These are phyloP conservation scores for Hydrozoanthus tunicans DNA, from an alignment of 64 coral and sea anemone genomes.

Conservation along the genomic window DNA sequence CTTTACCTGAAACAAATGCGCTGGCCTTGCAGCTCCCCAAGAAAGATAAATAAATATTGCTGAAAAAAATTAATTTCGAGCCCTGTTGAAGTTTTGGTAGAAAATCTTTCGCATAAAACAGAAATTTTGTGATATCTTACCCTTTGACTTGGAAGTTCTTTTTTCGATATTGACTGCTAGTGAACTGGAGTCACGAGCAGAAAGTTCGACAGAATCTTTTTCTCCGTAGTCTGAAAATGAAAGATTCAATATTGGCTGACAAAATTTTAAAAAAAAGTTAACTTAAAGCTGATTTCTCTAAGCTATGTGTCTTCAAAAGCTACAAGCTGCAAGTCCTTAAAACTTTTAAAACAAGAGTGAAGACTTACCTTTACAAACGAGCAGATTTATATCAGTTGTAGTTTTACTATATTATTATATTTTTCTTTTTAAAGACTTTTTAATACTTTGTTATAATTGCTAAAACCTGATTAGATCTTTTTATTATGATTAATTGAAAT, in stretches of 20 bases:
- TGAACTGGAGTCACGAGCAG: neutral
- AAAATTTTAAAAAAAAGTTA: neutral
- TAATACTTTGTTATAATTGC: too few species aligned
- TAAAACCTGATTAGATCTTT: too few species aligned
- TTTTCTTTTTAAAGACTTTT: too few species aligned
- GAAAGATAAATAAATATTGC: neutral
- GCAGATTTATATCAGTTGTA: too few species aligned
- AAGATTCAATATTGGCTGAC: neutral
- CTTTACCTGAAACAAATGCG: too few species aligned
- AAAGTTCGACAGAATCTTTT: neutral
- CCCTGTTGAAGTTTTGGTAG: neutral
- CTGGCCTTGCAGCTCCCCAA: too few species aligned
- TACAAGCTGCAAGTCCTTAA: neutral
- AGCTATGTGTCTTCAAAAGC: neutral
- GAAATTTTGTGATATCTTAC: neutral
- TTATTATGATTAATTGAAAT: too few species aligned
- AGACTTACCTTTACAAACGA: too few species aligned
- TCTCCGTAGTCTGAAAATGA: slow-evolving; percentile 35
- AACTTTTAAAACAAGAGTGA: too few species aligned
- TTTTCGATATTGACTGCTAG: neutral
- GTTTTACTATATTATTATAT: too few species aligned
- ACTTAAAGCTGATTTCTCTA: neutral
- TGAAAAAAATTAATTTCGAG: neutral
- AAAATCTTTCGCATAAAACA: neutral
- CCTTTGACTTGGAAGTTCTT: slow-evolving; percentile 10